Conservation (phyloP, 1,140 invertebrate species). For the Caenorhabditis inopinata region DNA sequence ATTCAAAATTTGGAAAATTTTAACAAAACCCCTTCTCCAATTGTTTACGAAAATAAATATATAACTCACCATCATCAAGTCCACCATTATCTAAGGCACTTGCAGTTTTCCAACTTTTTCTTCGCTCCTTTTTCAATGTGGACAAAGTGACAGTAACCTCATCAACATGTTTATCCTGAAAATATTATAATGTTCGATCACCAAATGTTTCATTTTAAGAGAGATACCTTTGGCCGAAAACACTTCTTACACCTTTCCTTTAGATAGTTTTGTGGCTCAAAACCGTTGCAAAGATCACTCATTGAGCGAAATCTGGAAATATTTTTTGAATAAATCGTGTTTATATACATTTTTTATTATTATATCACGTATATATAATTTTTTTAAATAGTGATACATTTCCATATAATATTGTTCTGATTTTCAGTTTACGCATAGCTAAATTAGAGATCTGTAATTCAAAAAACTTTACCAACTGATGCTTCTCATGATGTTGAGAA, state of each 20-base stretch:
- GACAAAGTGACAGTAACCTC: conserved; percentile 1
- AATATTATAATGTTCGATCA: neutral
- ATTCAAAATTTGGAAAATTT: no score
- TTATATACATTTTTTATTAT: no score
- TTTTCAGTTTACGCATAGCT: neutral
- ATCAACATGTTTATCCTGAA: conserved; percentile 21
- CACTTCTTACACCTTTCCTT: conserved; percentile 62
- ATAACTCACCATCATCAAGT: conserved; percentile 37
- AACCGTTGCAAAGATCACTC: conserved; percentile 55
- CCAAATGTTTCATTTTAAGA: neutral
- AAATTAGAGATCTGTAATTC: no score
- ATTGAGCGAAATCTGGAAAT: conserved; percentile 41
- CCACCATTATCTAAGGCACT: conserved; percentile 32
- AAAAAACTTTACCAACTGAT: neutral
- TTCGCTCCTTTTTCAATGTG: conserved; percentile 36
- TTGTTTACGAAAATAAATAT: no score
- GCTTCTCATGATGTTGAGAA: conserved; percentile 14
- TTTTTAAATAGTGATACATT: no score
- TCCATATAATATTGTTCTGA: no score
- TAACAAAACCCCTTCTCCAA: no score
- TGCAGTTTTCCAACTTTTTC: conserved; percentile 25
- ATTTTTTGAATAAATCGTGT: no score
- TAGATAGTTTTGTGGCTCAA: conserved; percentile 65
- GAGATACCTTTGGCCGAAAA: conserved; percentile 57
- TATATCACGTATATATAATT: no score